phyloP scores from a whole-genome alignment of 2,113 vertebrate species.

The Opisthocomus hoazin region DNA sequence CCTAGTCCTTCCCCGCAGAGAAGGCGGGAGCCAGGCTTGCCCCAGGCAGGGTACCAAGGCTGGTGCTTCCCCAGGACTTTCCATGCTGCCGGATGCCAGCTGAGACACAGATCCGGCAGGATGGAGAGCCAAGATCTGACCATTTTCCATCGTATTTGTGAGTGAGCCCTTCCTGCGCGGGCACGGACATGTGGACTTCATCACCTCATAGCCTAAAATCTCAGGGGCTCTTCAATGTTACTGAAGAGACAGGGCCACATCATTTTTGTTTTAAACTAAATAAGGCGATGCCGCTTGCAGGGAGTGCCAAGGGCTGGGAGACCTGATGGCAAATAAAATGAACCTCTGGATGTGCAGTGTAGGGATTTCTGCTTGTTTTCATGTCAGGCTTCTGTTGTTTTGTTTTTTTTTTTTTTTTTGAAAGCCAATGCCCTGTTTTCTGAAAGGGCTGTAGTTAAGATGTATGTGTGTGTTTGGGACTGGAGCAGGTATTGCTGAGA shows the following conservation, averaged over 20 bases:
- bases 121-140: neutral
- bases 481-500: neutral
- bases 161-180: neutral
- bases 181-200: rapidly evolving
- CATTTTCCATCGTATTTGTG: rapidly evolving
- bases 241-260: neutral
- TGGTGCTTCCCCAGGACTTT: rapidly evolving
- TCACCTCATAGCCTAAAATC: neutral
- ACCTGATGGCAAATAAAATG: neutral
- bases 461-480: neutral
- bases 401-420: no score
- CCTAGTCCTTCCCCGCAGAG: neutral
- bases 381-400: neutral
- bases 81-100: neutral
- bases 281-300: rapidly evolving
- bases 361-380: neutral
- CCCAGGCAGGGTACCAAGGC: neutral
- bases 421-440: neutral
- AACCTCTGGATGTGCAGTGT: neutral
- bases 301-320: neutral
- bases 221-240: neutral
- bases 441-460: neutral
- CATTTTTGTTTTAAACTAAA: neutral
- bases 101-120: neutral
- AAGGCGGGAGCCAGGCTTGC: neutral